Evolutionary conservation across 1,140 invertebrate genomes (phyloP), one percentile per base, ranked within the genome.

Genomic region (Cotesia chilonis): DNA sequence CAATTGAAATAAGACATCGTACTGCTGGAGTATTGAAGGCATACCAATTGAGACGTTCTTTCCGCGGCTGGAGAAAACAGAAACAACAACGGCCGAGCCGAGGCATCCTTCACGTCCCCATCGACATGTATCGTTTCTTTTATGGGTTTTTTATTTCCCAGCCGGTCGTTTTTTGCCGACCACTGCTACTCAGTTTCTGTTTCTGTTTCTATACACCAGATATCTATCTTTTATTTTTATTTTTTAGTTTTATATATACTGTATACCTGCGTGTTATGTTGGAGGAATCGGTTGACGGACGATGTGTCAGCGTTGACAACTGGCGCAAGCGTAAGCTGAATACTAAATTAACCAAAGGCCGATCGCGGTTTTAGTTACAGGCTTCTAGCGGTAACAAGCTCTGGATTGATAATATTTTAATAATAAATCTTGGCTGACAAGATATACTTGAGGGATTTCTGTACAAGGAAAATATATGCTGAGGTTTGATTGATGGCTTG

Each of bases 261-360:
- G 12, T 47, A 69, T 60, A 51, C 28, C 12, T 14, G 81, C 80
- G 83, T 83, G 82, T 81, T 83, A 79, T 78, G 81, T 77, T 83
- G 28, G 3, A 28, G 28, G 79, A 83, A 72, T 41, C 70, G 80
- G 78, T 85, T 87, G 85, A 87, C 85, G 81, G 84, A 87, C 84
- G 84, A 87, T 82, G 85, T 87, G 85, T 87, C 85, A 86, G 83
- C 83, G 75, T 80, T 87, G 85, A 87, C 85, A 87, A 87, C 85
- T 87, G 83, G 84, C 83, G 82, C 85, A 85, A 81, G 84, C 84
- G 84, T 79, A 79, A 70, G 76, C 85, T 83, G 85, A 87, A 86
- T 87, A 83, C 84, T 67, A 80, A 85, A 87, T 87, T 83, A 86
- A 82, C 77, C 75, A 75, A 28, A 28, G 79, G 77, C 73, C 72